Evolutionary conservation across 2,888 invertebrate species (phyloP).

Genomic region (Heliconius cydno): DNA sequence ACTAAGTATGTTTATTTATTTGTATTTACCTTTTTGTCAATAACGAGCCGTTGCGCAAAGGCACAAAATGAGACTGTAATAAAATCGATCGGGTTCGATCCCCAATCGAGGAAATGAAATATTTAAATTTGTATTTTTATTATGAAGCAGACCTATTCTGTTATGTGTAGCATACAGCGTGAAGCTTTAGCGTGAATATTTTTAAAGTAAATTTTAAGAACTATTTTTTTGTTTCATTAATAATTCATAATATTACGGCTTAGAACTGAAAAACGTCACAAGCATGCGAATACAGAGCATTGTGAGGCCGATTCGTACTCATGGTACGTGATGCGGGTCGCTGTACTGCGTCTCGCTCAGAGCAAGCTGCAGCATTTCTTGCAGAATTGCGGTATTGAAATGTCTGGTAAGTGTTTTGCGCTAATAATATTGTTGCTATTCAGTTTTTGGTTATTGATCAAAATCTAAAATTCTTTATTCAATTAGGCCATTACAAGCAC

Average conservation of each 20-base stretch:
- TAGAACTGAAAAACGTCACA: conserved; percentile 70
- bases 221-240: not conserved
- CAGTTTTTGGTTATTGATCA: not conserved
- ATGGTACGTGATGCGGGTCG: conserved; percentile 96
- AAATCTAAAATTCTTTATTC: not conserved
- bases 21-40: no score
- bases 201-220: not conserved
- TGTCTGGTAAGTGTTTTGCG: conserved; percentile 85
- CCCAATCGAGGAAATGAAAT: no score
- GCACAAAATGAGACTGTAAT: no score
- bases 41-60: no score
- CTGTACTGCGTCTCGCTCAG: conserved; percentile 92
- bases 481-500: not conserved
- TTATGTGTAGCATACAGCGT: not conserved
- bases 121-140: no score
- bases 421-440: not conserved
- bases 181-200: not conserved
- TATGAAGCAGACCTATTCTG: not conserved
- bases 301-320: conserved; percentile 97
- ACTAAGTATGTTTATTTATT: conserved; percentile 60
- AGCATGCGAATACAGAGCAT: conserved; percentile 91
- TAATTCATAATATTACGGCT: not conserved
- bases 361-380: conserved; percentile 94
- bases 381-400: conserved; percentile 93
- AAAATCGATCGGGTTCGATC: no score